Conservation (phyloP, 2,797 vertebrate species). For the Cuniculus paca region DNA sequence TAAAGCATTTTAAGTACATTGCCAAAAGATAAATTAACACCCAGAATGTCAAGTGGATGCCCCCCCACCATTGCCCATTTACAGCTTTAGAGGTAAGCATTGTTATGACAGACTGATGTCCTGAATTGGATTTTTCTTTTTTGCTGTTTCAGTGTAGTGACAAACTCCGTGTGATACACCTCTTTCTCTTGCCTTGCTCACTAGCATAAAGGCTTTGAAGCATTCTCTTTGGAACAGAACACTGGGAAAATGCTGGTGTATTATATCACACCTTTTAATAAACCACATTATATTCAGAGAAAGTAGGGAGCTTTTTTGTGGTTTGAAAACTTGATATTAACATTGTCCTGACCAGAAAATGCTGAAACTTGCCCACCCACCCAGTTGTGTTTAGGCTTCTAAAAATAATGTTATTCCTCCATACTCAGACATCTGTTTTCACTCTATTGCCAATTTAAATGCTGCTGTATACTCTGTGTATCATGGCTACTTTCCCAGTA, state of each 20-base stretch:
- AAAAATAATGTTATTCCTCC: slow-evolving; percentile 88
- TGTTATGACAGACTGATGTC: background rate
- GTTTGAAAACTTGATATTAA: slow-evolving; percentile 83
- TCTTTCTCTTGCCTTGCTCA: background rate
- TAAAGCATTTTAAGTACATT: background rate
- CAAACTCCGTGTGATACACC: background rate
- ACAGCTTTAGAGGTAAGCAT: background rate
- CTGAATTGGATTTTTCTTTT: background rate
- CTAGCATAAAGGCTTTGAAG: slow-evolving; percentile 39
- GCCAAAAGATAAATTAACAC: background rate
- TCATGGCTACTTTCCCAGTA: slow-evolving; percentile 90
- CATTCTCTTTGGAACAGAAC: slow-evolving; percentile 60
- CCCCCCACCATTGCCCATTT: background rate
- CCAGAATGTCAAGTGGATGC: background rate
- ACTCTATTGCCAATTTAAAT: slow-evolving; percentile 88
- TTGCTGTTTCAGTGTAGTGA: background rate
- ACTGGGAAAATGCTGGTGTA: slow-evolving; percentile 38
- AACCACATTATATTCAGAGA: slow-evolving; percentile 72
- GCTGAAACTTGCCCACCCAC: slow-evolving; percentile 87
- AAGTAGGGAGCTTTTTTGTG: slow-evolving; percentile 82
- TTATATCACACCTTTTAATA: slow-evolving; percentile 59
- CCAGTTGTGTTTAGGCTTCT: slow-evolving; percentile 87
- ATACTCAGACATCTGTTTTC: slow-evolving; percentile 89
- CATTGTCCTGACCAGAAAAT: slow-evolving; percentile 83
- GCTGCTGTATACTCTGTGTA: slow-evolving; percentile 88